Conservation (phyloP, 1,140 invertebrate genomes). For the Plectus sambesii region DNA sequence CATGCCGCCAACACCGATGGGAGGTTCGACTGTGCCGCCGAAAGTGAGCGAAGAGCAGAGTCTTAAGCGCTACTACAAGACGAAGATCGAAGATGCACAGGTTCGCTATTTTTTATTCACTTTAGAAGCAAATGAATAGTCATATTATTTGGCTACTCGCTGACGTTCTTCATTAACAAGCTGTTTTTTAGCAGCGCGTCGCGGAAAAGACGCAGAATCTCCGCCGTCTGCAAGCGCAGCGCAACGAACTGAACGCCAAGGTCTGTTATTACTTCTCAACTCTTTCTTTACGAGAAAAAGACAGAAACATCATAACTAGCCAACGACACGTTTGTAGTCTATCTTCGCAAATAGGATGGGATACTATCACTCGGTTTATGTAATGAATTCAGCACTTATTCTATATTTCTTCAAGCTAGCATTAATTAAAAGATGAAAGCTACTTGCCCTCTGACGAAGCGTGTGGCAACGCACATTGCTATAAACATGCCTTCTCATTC, state of each 20-base stretch:
- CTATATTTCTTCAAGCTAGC: too few relatives aligned
- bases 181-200: conserved; percentile 61
- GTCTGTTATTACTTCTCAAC: conserved; percentile 53
- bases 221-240: conserved; percentile 86
- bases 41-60: conserved; percentile 19
- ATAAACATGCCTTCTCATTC: background rate
- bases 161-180: too few relatives aligned
- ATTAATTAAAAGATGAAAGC: conserved; percentile 1
- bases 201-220: conserved; percentile 96
- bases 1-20: too few relatives aligned
- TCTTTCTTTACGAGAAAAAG: too few relatives aligned
- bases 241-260: conserved; percentile 99
- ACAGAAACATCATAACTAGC: too few relatives aligned
- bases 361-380: conserved; percentile 6
- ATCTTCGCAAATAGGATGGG: background rate
- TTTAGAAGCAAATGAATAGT: too few relatives aligned
- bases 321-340: conserved; percentile 3
- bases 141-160: too few relatives aligned
- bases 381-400: too few relatives aligned
- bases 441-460: background rate
- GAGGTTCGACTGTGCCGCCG: too few relatives aligned
- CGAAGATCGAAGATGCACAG: conserved; percentile 42
- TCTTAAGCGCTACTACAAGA: conserved; percentile 35
- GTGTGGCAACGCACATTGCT: too few relatives aligned
- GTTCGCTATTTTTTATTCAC: too few relatives aligned